Conservation (phyloP, 2,113 vertebrate species). For the Triplophysa rosa region DNA sequence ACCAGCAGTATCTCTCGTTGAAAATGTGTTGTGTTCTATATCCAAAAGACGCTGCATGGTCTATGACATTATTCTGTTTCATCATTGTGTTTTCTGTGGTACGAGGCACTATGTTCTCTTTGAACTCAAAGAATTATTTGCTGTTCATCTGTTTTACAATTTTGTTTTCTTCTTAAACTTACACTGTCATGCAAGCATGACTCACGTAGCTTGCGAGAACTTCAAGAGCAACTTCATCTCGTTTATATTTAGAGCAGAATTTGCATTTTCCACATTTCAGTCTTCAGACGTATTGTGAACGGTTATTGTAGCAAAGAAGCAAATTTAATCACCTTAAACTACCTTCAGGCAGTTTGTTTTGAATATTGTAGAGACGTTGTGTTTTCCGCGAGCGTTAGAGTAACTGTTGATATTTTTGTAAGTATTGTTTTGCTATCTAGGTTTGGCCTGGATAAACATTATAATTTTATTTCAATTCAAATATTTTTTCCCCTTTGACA, state of each 20-base stretch:
- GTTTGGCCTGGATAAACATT: neutral
- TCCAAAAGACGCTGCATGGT: conserved; percentile 9
- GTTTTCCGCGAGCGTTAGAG: neutral
- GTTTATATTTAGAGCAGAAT: conserved; percentile 57
- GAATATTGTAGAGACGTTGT: neutral
- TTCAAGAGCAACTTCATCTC: conserved; percentile 55
- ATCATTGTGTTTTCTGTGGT: conserved; percentile 27
- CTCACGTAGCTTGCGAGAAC: conserved; percentile 59
- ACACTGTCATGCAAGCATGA: conserved; percentile 54
- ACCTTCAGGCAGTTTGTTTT: conserved; percentile 54
- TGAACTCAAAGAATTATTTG: conserved; percentile 20
- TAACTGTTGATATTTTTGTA: neutral
- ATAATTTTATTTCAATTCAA: no score
- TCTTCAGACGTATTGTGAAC: conserved; percentile 35
- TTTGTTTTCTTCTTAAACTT: conserved; percentile 50
- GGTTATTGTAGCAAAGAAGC: conserved; percentile 59
- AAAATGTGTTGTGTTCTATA: conserved; percentile 16
- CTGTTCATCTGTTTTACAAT: conserved; percentile 29
- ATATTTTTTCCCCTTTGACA: neutral
- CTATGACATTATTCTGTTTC: conserved; percentile 4
- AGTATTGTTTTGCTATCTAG: neutral
- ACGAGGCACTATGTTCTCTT: neutral
- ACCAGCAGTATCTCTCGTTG: conserved; percentile 5
- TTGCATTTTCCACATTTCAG: conserved; percentile 56
- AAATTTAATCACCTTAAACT: conserved; percentile 64